phyloP scores from a whole-genome alignment of 1,140 invertebrate genomes.

The Listronotus oregonensis region DNA sequence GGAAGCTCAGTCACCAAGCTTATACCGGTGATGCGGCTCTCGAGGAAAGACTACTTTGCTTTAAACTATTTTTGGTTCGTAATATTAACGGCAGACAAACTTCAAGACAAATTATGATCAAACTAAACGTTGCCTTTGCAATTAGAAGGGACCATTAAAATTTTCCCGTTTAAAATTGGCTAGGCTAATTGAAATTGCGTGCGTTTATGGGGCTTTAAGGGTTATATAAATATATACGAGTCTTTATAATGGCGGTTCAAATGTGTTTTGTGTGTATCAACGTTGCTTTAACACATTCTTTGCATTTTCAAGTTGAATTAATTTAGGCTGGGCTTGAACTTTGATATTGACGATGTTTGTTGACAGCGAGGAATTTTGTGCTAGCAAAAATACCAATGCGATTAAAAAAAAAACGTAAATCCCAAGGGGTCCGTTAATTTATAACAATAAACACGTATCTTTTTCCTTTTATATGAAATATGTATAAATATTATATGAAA shows the following conservation, averaged over 20 bases:
- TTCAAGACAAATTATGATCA: slow-evolving; percentile 43
- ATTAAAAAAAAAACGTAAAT: too few species aligned
- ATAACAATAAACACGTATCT: too few species aligned
- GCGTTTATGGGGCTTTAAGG: neutral
- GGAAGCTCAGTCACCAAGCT: slow-evolving; percentile 40
- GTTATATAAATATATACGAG: neutral
- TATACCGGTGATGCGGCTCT: slow-evolving; percentile 16
- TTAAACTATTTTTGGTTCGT: slow-evolving; percentile 33
- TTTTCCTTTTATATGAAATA: too few species aligned
- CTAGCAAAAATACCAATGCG: too few species aligned
- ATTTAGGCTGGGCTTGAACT: too few species aligned
- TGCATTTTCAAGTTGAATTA: too few species aligned
- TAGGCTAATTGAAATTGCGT: slow-evolving; percentile 8
- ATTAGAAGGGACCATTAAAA: slow-evolving; percentile 25
- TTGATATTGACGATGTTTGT: too few species aligned
- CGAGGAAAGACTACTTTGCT: slow-evolving; percentile 22
- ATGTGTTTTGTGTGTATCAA: neutral
- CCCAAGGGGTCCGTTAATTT: too few species aligned
- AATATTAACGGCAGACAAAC: slow-evolving; percentile 30
- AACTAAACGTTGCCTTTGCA: slow-evolving; percentile 30
- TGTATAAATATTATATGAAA: too few species aligned
- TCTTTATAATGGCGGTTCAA: neutral
- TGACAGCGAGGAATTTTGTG: too few species aligned
- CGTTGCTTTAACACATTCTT: too few species aligned
- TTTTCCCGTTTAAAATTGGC: slow-evolving; percentile 18